phyloP scores from a whole-genome alignment of 53 echinoderm and acorn worm species.

The Patiria pectinifera region DNA sequence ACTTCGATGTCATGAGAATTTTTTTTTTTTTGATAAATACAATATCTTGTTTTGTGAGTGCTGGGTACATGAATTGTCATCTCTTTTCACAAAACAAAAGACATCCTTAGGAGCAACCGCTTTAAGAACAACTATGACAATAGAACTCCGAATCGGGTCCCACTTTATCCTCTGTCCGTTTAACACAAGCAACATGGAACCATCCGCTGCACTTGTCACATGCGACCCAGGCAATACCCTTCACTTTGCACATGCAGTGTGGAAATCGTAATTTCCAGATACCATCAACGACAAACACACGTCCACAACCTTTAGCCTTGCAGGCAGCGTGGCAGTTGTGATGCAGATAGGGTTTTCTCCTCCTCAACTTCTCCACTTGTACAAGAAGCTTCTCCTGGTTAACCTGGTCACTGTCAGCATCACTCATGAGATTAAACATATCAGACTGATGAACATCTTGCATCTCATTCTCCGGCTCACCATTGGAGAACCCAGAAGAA shows the following conservation, averaged over 20 bases:
- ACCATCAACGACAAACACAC: slow-evolving; percentile 1
- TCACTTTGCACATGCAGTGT: slow-evolving; percentile 3
- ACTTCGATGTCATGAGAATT: no score
- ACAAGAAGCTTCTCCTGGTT: background rate
- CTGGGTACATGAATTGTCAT: no score
- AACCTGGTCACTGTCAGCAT: no score
- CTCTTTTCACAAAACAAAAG: no score
- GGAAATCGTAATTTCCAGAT: slow-evolving; percentile 20
- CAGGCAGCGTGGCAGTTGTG: background rate
- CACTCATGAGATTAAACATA: background rate
- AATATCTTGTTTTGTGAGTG: no score
- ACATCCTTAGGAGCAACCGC: no score
- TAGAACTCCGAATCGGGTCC: no score
- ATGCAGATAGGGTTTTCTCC: background rate
- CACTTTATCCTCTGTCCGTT: no score
- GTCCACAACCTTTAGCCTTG: slow-evolving; percentile 23
- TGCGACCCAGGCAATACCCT: background rate
- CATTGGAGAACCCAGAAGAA: background rate
- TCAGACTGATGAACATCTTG: background rate
- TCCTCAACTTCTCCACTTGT: slow-evolving; percentile 4
- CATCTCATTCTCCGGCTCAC: background rate
- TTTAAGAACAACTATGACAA: no score
- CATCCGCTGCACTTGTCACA: no score
- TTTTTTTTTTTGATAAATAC: no score
- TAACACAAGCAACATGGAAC: no score